Evolutionary conservation across 2,888 invertebrate species (phyloP).

Genomic region (Drosophila falleni): DNA sequence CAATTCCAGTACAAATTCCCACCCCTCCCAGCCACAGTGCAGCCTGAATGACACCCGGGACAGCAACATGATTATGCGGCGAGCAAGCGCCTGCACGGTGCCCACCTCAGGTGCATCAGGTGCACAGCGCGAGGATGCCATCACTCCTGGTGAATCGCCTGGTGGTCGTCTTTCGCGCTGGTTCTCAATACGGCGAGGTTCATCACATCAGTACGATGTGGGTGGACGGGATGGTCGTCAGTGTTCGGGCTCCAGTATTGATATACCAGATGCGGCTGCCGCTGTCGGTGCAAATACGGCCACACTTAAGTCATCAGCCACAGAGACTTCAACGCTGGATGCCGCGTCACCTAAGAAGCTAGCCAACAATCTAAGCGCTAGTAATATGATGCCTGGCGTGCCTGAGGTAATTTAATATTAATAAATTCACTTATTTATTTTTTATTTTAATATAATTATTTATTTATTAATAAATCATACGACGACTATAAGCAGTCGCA

Average conservation of each 20-base stretch:
- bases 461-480: neutral
- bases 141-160: conserved; percentile 89
- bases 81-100: conserved; percentile 80
- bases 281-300: neutral
- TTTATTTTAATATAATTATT: neutral
- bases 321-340: conserved; percentile 42
- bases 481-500: too few species aligned
- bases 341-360: conserved; percentile 77
- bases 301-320: conserved; percentile 13
- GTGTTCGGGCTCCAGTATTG: conserved; percentile 80
- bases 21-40: conserved; percentile 20
- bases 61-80: conserved; percentile 72
- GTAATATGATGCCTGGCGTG: conserved; percentile 93
- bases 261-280: conserved; percentile 80
- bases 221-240: conserved; percentile 86
- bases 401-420: conserved; percentile 88
- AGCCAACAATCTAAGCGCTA: conserved; percentile 65
- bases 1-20: conserved; percentile 22
- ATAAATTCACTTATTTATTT: too few species aligned
- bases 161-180: conserved; percentile 93
- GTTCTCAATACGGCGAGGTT: conserved; percentile 94
- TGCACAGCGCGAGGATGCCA: conserved; percentile 78
- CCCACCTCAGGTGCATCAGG: conserved; percentile 50
- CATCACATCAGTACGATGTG: conserved; percentile 93
- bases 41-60: conserved; percentile 13